These are phyloP conservation scores for Drosophila kepulauana DNA, from an alignment of 1,140 invertebrate genomes.

Conservation along the genomic window DNA sequence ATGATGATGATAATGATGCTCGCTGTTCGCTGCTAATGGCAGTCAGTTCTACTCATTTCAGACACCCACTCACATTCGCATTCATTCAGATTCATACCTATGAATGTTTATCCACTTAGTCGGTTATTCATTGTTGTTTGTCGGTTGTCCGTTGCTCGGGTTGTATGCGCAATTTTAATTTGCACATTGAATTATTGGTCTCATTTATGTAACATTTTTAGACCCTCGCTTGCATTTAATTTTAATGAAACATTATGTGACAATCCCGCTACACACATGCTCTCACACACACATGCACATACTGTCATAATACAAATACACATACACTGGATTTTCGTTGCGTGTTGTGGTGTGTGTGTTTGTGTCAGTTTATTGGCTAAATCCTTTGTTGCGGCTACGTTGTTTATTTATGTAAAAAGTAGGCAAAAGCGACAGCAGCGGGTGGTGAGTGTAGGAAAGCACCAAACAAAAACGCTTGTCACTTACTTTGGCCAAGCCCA, in stretches of 20 bases:
- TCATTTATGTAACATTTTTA: constrained; percentile 70
- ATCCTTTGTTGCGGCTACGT: constrained; percentile 70
- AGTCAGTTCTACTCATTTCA: constrained; percentile 24
- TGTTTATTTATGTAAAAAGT: constrained; percentile 43
- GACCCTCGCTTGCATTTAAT: constrained; percentile 50
- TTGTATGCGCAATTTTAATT: constrained; percentile 74
- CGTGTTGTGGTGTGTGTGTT: constrained; percentile 19
- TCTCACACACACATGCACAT: constrained; percentile 23
- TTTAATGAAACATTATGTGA: constrained; percentile 79
- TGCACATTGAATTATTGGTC: constrained; percentile 70
- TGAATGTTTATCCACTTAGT: constrained; percentile 5
- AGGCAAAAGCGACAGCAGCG: not conserved
- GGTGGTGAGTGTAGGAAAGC: not conserved
- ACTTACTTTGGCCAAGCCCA: constrained; percentile 28
- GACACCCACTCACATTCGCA: constrained; percentile 3
- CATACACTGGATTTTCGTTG: constrained; percentile 20
- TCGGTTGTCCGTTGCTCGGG: constrained; percentile 12
- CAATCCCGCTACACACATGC: constrained; percentile 39
- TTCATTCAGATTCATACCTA: constrained; percentile 1
- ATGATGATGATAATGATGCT: not conserved
- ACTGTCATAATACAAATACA: not conserved
- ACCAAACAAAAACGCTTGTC: constrained; percentile 33
- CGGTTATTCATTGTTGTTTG: constrained; percentile 27
- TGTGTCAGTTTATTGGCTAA: constrained; percentile 54
- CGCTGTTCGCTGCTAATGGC: constrained; percentile 19